Base-by-base conservation (phyloP, 2,888 invertebrate species). In the Andrena bucephala region DNA sequence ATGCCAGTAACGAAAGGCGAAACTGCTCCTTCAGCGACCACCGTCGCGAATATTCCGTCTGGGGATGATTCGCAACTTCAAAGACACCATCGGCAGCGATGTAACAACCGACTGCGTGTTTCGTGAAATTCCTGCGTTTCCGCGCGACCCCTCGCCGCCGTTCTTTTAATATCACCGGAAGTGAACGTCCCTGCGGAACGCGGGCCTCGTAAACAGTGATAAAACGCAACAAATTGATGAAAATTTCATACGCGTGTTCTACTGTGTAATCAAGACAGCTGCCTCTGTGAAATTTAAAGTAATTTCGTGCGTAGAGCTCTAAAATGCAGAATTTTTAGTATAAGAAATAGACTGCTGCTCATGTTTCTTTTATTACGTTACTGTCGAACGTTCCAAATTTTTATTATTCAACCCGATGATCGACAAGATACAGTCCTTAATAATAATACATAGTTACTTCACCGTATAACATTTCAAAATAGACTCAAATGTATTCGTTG, bases 131-230 rank as follows among this genome's bases (percentile, higher is more conserved):
- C 69, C 71, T 31, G 66, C 36, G 81, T 81, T 81, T 72, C 74
- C 77, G 8, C 13, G 68, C 68, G 69, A 74, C 54, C 78, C 50
- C 59, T 76, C 72, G 36, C 1, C 74, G 48, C 54, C 13, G 54
- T 69, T 67, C 63, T 72, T 75, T 80, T 85, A 83, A 85, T 85
- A 85, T 85, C 73, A 71, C 33, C 63, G 68, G 57, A 83, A 85
- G 80, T 67, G 78, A 75, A 83, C 65, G 65, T 63, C 70, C 73
- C 70, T 29, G 65, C 66, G 77, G 77, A 63, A 74, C 74, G 27
- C 57, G 36, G 36, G 24, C 54, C 33, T n/a, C 50, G 57, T 67
- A 69, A 67, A 66, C 50, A 42, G 68, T 63, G 77, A 83, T 77
- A 80, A 80, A 80, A 72, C 31, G 48, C 66, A 69, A 83, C 62